A percentile compares a stretch with the other conserved stretches of the same genome.
phyloP scores from a whole-genome alignment of 2,888 invertebrate species.

The Hydrotaea cyrtoneurina region DNA sequence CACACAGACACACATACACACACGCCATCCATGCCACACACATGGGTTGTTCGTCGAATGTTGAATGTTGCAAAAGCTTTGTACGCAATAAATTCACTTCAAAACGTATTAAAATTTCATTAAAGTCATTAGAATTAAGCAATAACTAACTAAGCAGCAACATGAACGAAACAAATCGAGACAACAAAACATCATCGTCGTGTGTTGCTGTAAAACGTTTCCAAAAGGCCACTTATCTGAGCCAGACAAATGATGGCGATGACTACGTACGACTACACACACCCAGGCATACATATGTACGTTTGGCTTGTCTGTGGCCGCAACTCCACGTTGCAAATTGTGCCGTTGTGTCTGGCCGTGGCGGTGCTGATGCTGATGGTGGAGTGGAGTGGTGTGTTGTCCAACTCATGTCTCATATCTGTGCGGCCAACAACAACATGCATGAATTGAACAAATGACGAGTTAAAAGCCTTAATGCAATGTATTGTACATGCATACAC shows the following conservation, averaged over 20 bases:
- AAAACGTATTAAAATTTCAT: conserved; percentile 78
- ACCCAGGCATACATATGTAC: background rate
- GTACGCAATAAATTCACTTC: conserved; percentile 77
- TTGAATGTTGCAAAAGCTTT: conserved; percentile 55
- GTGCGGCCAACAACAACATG: background rate
- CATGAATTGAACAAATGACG: conserved; percentile 27
- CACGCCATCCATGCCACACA: conserved; percentile 42
- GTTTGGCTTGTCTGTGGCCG: background rate
- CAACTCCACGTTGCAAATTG: background rate
- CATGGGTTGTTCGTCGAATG: conserved; percentile 28
- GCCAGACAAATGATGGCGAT: conserved; percentile 52
- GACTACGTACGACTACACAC: conserved; percentile 13
- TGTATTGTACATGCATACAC: background rate
- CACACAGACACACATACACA: background rate
- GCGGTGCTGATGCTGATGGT: too few relatives aligned
- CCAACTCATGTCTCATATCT: background rate
- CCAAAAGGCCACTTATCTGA: conserved; percentile 49
- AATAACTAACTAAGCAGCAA: conserved; percentile 49
- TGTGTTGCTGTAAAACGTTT: conserved; percentile 38
- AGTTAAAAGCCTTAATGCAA: conserved; percentile 26
- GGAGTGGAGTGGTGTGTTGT: background rate
- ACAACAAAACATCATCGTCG: conserved; percentile 23
- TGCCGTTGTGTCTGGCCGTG: conserved; percentile 54
- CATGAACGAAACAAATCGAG: conserved; percentile 20
- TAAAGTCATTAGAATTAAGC: conserved; percentile 77